Evolutionary conservation across 1,140 invertebrate genomes (phyloP).

Genomic region (Amphibalanus amphitrite): DNA sequence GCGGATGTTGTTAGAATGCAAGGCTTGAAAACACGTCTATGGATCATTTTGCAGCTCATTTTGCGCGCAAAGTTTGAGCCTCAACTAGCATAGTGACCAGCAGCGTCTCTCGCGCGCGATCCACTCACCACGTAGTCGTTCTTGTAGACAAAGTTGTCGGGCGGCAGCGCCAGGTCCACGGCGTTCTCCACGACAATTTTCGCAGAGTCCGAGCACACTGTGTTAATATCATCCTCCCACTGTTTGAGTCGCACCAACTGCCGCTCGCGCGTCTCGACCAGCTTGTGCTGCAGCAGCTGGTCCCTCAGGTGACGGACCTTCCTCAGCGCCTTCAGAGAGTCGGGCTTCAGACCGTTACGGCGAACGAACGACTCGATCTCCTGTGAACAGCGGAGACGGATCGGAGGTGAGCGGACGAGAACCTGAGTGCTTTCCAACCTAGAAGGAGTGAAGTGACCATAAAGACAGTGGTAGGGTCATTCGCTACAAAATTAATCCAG

Average conservation of each 20-base stretch:
- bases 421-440: no score
- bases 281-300: slow-evolving; percentile 6
- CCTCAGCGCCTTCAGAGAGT: slow-evolving; percentile 5
- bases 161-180: slow-evolving; percentile 62
- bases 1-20: no score
- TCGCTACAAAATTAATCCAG: no score
- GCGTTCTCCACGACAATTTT: slow-evolving; percentile 52
- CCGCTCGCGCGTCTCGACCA: slow-evolving; percentile 27
- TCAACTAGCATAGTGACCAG: no score
- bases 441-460: no score
- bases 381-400: slow-evolving; percentile 3
- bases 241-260: slow-evolving; percentile 41
- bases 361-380: slow-evolving; percentile 6
- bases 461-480: no score
- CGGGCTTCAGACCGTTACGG: slow-evolving; percentile 8
- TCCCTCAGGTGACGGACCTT: slow-evolving; percentile 10
- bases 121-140: slow-evolving; percentile 47
- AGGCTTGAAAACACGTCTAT: no score
- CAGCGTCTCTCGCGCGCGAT: no score
- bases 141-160: slow-evolving; percentile 63
- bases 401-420: no score
- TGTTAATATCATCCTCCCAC: slow-evolving; percentile 44
- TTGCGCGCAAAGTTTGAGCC: no score
- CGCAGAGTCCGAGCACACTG: slow-evolving; percentile 31
- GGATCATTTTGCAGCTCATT: no score